Conservation (phyloP, 2,113 vertebrate species). For the Fregetta grallaria region DNA sequence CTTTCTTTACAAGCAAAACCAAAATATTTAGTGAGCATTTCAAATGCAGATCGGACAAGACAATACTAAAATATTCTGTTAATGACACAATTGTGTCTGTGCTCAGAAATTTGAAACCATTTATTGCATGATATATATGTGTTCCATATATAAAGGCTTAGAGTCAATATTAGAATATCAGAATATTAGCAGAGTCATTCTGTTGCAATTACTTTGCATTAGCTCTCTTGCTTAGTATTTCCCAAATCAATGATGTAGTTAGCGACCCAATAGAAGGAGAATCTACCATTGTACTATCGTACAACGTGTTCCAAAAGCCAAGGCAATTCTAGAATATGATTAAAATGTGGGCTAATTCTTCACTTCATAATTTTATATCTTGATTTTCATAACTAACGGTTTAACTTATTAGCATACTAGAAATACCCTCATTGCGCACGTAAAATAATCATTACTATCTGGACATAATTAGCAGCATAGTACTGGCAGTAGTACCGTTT, state of each 20-base stretch:
- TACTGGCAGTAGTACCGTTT: conserved; percentile 7
- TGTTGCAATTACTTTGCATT: not conserved
- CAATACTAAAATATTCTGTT: not conserved
- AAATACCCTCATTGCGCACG: not conserved
- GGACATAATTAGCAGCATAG: not conserved
- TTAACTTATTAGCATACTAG: not conserved
- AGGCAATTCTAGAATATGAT: not conserved
- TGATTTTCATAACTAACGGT: not conserved
- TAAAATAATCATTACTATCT: conserved; percentile 19
- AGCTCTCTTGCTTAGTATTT: not conserved
- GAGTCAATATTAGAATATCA: not conserved
- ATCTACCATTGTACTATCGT: not conserved
- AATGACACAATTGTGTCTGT: not conserved
- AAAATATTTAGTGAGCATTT: not conserved
- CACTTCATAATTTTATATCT: not conserved
- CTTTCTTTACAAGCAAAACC: not conserved
- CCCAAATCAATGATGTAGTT: not conserved
- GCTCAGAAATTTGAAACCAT: not conserved
- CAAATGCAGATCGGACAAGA: not conserved
- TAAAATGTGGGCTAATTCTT: not conserved
- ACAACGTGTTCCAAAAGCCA: not conserved
- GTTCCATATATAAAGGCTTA: not conserved
- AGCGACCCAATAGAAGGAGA: rapidly evolving
- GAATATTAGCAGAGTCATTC: not conserved
- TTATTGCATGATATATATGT: not conserved